These are phyloP conservation scores for Hipparchia semele DNA, from an alignment of 2,888 invertebrate species.

Conservation along the genomic window DNA sequence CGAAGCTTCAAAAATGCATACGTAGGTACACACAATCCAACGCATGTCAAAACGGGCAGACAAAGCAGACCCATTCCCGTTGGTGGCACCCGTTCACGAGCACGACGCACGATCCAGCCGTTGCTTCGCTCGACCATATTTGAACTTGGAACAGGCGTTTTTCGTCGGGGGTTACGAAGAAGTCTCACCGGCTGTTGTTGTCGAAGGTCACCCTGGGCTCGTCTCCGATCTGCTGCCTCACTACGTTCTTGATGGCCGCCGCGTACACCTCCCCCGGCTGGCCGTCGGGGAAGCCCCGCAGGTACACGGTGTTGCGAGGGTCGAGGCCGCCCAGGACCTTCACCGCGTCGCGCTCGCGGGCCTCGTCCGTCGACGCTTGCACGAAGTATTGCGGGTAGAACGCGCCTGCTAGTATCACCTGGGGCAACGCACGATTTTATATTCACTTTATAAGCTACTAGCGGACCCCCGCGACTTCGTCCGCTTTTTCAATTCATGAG, in stretches of 20 bases:
- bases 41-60: too few species aligned
- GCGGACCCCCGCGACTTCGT: not conserved
- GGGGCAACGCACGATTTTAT: constrained; percentile 25
- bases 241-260: constrained; percentile 83
- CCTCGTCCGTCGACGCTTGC: constrained; percentile 73
- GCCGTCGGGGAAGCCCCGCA: constrained; percentile 79
- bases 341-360: constrained; percentile 86
- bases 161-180: not conserved
- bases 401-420: constrained; percentile 92
- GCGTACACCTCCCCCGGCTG: constrained; percentile 89
- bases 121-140: too few species aligned
- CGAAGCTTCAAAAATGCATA: too few species aligned
- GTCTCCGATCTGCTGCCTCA: constrained; percentile 76
- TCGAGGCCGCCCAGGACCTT: constrained; percentile 87
- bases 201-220: constrained; percentile 80
- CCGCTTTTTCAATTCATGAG: too few species aligned
- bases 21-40: too few species aligned
- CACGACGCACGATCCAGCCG: too few species aligned
- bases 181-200: constrained; percentile 72
- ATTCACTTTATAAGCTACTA: not conserved
- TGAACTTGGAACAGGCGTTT: too few species aligned
- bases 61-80: too few species aligned
- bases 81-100: too few species aligned
- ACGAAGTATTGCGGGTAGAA: constrained; percentile 97
- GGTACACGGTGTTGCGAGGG: constrained; percentile 87